Percentiles rank a stretch among this genome's conserved stretches.
Evolutionary conservation across 2,888 invertebrate species (phyloP).

Genomic region (Protodeltote pygarga): DNA sequence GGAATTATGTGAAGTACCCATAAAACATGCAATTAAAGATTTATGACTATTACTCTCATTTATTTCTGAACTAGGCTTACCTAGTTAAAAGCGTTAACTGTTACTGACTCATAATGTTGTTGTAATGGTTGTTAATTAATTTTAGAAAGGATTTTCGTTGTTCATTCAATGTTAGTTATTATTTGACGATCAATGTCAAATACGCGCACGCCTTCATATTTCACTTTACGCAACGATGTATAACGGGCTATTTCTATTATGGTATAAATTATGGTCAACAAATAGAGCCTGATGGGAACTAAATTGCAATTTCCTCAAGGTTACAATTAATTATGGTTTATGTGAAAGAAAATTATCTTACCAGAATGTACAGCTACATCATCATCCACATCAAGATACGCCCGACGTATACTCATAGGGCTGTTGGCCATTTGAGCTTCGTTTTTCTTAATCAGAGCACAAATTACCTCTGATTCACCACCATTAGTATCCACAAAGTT

Average conservation of each 20-base stretch:
- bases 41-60: too few species aligned
- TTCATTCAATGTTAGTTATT: slow-evolving; percentile 47
- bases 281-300: slow-evolving; percentile 37
- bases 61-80: too few species aligned
- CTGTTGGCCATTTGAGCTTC: slow-evolving; percentile 78
- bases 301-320: slow-evolving; percentile 45
- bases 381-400: slow-evolving; percentile 88
- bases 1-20: not conserved
- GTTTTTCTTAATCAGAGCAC: slow-evolving; percentile 80
- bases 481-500: slow-evolving; percentile 76
- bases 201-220: slow-evolving; percentile 48
- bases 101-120: slow-evolving; percentile 30
- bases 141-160: slow-evolving; percentile 54
- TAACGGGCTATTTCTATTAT: slow-evolving; percentile 38
- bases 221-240: slow-evolving; percentile 46
- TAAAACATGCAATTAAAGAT: not conserved
- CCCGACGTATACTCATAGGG: slow-evolving; percentile 79
- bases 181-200: slow-evolving; percentile 51
- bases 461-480: slow-evolving; percentile 75
- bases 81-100: slow-evolving; percentile 2
- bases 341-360: slow-evolving; percentile 68
- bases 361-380: slow-evolving; percentile 92
- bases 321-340: slow-evolving; percentile 17
- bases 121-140: slow-evolving; percentile 29
- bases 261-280: slow-evolving; percentile 39